Percentiles rank a stretch among this genome's conserved stretches.
Evolutionary conservation across 2,113 vertebrate species (phyloP).

Genomic region (Axis porcinus): DNA sequence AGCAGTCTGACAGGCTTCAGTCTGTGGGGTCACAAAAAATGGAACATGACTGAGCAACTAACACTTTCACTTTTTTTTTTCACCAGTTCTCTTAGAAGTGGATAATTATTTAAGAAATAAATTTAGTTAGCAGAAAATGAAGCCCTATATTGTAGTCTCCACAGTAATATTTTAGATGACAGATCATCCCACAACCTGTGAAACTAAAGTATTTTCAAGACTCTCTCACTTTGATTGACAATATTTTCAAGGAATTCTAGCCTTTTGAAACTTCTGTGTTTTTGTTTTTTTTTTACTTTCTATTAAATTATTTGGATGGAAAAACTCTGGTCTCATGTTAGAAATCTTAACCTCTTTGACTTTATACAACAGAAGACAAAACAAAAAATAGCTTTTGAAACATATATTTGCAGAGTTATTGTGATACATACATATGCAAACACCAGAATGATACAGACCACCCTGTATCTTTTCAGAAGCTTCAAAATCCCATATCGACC

Average conservation of each 20-base stretch:
- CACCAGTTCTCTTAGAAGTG: neutral
- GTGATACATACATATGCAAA: neutral
- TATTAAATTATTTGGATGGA: neutral
- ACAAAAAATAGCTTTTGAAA: neutral
- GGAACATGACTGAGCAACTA: neutral
- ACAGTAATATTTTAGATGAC: neutral
- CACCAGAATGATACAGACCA: neutral
- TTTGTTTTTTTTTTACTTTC: neutral
- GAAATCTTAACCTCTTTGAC: neutral
- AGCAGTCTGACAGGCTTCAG: neutral
- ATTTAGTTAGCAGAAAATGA: neutral
- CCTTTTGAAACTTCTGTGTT: neutral
- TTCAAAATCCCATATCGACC: neutral
- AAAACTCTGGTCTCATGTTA: neutral
- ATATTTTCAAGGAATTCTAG: neutral
- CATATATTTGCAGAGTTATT: neutral
- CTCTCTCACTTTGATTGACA: neutral
- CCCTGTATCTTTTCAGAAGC: neutral
- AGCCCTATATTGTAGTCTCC: neutral
- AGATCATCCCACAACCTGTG: neutral
- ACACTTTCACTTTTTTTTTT: neutral
- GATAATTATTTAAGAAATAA: neutral
- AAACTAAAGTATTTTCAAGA: neutral
- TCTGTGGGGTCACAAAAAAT: neutral
- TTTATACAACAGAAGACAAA: neutral